These are phyloP conservation scores for Orchestia grillus DNA, from an alignment of 1,140 invertebrate species.

Conservation along the genomic window DNA sequence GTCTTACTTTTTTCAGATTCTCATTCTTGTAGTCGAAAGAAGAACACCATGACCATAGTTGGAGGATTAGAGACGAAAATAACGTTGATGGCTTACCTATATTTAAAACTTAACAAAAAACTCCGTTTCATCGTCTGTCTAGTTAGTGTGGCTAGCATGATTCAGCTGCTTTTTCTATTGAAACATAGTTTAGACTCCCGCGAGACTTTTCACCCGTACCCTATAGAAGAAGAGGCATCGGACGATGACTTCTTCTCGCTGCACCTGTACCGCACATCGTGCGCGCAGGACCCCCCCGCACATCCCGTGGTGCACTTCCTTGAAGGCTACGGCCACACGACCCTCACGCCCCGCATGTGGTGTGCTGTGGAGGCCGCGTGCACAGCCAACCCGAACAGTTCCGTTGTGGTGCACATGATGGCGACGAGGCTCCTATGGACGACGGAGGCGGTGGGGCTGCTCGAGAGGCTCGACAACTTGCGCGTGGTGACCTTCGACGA, in stretches of 20 bases:
- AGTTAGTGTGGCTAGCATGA: background rate
- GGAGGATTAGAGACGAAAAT: background rate
- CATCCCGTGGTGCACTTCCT: background rate
- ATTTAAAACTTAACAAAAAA: background rate
- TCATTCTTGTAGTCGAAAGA: background rate
- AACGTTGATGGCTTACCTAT: too few relatives aligned
- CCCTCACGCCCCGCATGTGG: background rate
- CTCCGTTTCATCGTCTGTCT: background rate
- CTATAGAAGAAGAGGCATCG: background rate
- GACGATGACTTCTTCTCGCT: background rate
- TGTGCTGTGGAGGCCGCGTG: constrained; percentile 21
- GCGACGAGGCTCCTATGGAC: background rate
- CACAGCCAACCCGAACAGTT: constrained; percentile 17
- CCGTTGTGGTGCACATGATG: constrained; percentile 23
- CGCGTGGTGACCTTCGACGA: constrained; percentile 8
- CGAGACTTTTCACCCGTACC: background rate
- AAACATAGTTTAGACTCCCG: background rate
- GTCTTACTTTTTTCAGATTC: background rate
- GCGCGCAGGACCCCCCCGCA: background rate
- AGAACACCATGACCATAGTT: background rate
- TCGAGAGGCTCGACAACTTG: background rate
- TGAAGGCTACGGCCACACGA: constrained; percentile 43
- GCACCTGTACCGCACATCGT: background rate
- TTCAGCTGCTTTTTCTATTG: background rate
- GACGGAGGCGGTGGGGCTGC: background rate